Base-by-base conservation (phyloP, 2,113 vertebrate genomes). In the Spizaetus ornatus region DNA sequence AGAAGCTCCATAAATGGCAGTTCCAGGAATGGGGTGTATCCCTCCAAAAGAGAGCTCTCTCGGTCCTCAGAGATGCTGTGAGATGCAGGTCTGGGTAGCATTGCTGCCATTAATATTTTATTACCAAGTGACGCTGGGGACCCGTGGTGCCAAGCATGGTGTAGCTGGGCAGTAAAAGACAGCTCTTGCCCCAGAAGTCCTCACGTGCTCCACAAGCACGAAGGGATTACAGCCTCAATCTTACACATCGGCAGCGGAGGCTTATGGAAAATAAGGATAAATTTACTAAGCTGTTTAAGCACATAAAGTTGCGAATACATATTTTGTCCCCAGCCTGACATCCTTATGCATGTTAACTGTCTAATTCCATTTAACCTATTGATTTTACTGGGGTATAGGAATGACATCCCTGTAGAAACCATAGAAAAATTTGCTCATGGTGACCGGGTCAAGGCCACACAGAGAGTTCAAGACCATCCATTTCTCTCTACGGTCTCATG, bases 191-290 rank as follows among this genome's bases (percentile, higher is more conserved):
- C 25, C 42, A n/a, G 18, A 86, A 74, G n/a, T 34, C 52, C 21
- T 94, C 42, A 26, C 0, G 2, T 52, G 13, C 8, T 84, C 18
- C 45, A 50, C 36, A 67, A 13, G 7, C 0, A 0, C 32, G 67
- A 74, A 58, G 25, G 7, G 9, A 50, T 78, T 62, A 45, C 73
- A 78, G n/a, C 11, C 52, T 62, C 42, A 61, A 4, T 15, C 29
- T 81, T 61, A 70, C 11, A 67, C 13, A 9, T 27, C 1, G 2
- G 34, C 45, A 63, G 23, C 9, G 7, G 50, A 78, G 12, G 16
- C 9, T 52, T 69, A 55, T 2, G 10, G 65, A 94, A 91, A 94
- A 52, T 48, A 63, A 36, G 17, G 47, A 55, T 42, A 65, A 42
- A 67, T 69, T 79, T 62, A 31, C 12, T 40, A 36, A 76, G 36